Conservation (phyloP, 1,140 invertebrate genomes). For the Palaemon carinicauda region DNA sequence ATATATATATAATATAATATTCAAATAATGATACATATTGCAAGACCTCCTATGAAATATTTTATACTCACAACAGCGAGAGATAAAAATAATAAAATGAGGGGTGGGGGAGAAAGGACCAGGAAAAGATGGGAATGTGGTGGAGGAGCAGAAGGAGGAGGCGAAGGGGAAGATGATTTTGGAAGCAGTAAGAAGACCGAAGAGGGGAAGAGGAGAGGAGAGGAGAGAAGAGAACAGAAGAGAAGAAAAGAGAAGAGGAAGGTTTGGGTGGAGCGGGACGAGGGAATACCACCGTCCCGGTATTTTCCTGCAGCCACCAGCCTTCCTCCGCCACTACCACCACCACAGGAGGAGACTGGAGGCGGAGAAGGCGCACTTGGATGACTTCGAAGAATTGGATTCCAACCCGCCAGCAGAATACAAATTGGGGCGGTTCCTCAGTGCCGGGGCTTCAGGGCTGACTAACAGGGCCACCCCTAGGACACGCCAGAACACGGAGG, state of each 20-base stretch:
- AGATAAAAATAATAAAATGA: not conserved
- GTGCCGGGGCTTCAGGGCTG: not conserved
- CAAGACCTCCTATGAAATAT: not conserved
- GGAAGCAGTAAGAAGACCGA: too few relatives aligned
- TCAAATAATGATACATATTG: not conserved
- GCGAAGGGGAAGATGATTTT: not conserved
- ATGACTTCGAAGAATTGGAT: slow-evolving; percentile 55
- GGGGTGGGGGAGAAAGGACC: not conserved
- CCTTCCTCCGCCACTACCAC: not conserved
- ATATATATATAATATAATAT: not conserved
- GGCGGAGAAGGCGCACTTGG: not conserved
- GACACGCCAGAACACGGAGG: not conserved
- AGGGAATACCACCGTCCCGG: too few relatives aligned
- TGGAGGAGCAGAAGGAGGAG: not conserved
- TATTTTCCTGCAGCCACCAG: not conserved
- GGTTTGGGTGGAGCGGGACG: not conserved
- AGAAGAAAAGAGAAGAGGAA: not conserved
- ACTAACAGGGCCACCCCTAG: not conserved
- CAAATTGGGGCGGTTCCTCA: slow-evolving; percentile 34
- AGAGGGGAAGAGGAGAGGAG: not conserved
- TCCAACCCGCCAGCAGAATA: slow-evolving; percentile 34
- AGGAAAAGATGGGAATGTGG: not conserved
- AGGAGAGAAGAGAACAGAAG: not conserved
- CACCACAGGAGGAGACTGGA: not conserved
- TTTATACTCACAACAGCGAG: not conserved